Conservation (phyloP, 2,113 vertebrate genomes). For the Phasianus colchicus region DNA sequence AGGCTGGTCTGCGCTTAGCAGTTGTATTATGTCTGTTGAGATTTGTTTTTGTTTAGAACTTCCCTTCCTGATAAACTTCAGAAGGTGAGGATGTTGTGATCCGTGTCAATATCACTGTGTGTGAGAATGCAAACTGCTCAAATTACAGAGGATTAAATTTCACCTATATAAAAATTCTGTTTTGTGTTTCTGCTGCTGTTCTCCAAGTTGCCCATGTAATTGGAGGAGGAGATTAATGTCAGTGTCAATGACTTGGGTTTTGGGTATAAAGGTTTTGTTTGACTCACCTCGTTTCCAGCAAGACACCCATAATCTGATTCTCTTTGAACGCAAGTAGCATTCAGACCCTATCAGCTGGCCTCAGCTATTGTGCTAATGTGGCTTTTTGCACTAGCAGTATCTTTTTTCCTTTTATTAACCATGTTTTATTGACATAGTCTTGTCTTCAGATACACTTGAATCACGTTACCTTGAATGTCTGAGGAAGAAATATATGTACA, state of each 20-base stretch:
- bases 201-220: neutral
- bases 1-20: constrained; percentile 34
- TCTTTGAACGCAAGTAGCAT: neutral
- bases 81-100: neutral
- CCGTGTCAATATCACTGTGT: neutral
- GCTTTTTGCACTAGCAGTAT: neutral
- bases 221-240: neutral
- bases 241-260: neutral
- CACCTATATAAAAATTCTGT: neutral
- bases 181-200: neutral
- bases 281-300: neutral
- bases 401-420: neutral
- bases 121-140: neutral
- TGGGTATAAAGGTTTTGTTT: neutral
- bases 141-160: neutral
- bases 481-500: neutral
- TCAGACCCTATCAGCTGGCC: neutral
- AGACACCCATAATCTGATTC: neutral
- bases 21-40: constrained; percentile 17
- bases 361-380: neutral
- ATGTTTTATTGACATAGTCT: neutral
- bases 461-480: neutral
- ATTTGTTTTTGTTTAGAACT: constrained; percentile 18
- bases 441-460: neutral
- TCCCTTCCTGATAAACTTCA: neutral